A percentile compares a stretch with the other conserved stretches of the same genome.
Conservation (phyloP, 2,888 invertebrate species). For the Eupsilia transversa region DNA sequence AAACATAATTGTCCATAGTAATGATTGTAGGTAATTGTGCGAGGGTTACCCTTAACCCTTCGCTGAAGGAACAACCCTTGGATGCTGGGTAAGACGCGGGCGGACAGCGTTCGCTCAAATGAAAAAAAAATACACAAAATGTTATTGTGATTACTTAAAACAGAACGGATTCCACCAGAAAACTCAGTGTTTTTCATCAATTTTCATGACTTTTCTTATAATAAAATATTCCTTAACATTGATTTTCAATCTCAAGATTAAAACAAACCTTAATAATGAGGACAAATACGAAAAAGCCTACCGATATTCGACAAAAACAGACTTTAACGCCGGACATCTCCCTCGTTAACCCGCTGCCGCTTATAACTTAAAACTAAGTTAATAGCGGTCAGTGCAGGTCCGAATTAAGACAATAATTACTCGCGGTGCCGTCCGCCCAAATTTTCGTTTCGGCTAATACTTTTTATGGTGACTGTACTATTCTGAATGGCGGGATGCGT, state of each 20-base stretch:
- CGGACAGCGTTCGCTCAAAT: conserved; percentile 47
- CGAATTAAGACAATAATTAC: conserved; percentile 90
- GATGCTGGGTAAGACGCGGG: conserved; percentile 63
- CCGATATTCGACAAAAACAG: not conserved
- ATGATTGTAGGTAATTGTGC: conserved; percentile 89
- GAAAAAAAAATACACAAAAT: not conserved
- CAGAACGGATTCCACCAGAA: no score
- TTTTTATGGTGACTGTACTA: conserved; percentile 82
- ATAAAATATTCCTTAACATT: not conserved
- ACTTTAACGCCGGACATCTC: not conserved
- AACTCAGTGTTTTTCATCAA: not conserved
- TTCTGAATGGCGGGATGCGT: conserved; percentile 70
- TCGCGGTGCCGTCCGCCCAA: conserved; percentile 77
- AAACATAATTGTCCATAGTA: conserved; percentile 88
- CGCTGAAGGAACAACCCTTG: conserved; percentile 79
- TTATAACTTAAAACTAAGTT: conserved; percentile 65
- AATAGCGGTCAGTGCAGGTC: conserved; percentile 86
- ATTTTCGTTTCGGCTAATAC: conserved; percentile 87
- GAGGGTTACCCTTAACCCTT: conserved; percentile 86
- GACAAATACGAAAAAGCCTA: not conserved
- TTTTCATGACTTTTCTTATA: not conserved
- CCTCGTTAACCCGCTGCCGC: conserved; percentile 71
- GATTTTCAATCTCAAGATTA: not conserved
- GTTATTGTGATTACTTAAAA: no score
- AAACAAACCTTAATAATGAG: not conserved